Evolutionary conservation across 2,888 invertebrate species (phyloP).

Genomic region (Caprella mutica): DNA sequence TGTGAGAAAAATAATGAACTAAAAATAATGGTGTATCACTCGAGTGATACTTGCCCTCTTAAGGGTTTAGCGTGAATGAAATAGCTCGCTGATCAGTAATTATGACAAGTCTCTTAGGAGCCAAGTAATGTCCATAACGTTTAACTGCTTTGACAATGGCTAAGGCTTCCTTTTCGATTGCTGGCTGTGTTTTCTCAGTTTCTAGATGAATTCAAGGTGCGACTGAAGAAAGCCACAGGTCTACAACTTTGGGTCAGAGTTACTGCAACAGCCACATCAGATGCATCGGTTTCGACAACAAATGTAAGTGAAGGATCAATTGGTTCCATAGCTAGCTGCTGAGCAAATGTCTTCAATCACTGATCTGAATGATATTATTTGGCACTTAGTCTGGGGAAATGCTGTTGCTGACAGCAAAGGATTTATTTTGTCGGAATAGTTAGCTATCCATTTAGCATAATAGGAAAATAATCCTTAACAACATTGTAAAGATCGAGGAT

Average conservation of each 20-base stretch:
- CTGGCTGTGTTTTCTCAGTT: constrained; percentile 4
- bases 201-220: neutral
- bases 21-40: no score
- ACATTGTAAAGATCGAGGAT: neutral
- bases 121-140: constrained; percentile 6
- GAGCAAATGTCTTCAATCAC: neutral
- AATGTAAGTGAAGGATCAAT: no score
- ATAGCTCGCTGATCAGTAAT: constrained; percentile 33
- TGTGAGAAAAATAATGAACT: no score
- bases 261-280: neutral
- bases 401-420: neutral
- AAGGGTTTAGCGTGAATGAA: constrained; percentile 31
- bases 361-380: neutral
- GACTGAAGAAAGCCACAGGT: neutral
- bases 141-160: constrained; percentile 4
- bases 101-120: constrained; percentile 23
- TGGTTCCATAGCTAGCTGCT: neutral
- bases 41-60: no score
- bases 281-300: no score
- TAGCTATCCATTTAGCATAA: neutral
- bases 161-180: constrained; percentile 11
- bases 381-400: neutral
- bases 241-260: neutral
- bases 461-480: neutral
- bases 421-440: neutral